phyloP scores from a whole-genome alignment of 1,140 invertebrate species.

The Diorhabda sublineata region DNA sequence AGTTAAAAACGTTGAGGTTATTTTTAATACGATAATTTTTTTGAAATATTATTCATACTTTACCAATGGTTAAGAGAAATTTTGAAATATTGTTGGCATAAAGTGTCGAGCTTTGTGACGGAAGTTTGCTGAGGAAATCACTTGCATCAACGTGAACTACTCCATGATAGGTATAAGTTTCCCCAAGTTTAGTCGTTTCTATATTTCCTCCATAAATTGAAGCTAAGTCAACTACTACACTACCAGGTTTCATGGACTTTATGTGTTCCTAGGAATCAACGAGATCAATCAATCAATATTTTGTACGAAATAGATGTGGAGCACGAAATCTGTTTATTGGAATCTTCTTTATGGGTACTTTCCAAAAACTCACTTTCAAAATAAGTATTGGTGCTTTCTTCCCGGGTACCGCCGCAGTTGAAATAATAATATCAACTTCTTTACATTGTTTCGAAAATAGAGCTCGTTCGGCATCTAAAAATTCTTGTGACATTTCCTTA shows the following conservation, averaged over 20 bases:
- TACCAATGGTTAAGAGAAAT: conserved; percentile 75
- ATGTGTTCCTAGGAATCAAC: conserved; percentile 65
- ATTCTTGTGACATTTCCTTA: conserved; percentile 87
- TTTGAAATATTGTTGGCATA: conserved; percentile 91
- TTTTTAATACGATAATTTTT: not conserved
- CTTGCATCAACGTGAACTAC: conserved; percentile 83
- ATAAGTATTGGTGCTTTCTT: conserved; percentile 80
- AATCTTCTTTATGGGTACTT: too few relatives aligned
- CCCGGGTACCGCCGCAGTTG: conserved; percentile 84
- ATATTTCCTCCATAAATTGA: conserved; percentile 87
- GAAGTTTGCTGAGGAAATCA: conserved; percentile 78
- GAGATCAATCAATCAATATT: too few relatives aligned
- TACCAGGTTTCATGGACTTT: conserved; percentile 81
- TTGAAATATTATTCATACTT: not conserved
- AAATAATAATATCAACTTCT: conserved; percentile 77
- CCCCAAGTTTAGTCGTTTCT: conserved; percentile 76
- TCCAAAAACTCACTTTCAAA: conserved; percentile 58
- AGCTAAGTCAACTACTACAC: conserved; percentile 84
- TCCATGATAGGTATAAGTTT: conserved; percentile 71
- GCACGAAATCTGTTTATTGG: too few relatives aligned
- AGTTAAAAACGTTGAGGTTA: not conserved
- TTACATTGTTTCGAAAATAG: conserved; percentile 82
- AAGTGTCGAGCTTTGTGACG: conserved; percentile 80
- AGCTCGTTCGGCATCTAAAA: conserved; percentile 81
- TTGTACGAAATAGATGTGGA: too few relatives aligned